These are phyloP conservation scores for Drosophila greeni DNA, from an alignment of 2,888 invertebrate genomes.

Conservation along the genomic window DNA sequence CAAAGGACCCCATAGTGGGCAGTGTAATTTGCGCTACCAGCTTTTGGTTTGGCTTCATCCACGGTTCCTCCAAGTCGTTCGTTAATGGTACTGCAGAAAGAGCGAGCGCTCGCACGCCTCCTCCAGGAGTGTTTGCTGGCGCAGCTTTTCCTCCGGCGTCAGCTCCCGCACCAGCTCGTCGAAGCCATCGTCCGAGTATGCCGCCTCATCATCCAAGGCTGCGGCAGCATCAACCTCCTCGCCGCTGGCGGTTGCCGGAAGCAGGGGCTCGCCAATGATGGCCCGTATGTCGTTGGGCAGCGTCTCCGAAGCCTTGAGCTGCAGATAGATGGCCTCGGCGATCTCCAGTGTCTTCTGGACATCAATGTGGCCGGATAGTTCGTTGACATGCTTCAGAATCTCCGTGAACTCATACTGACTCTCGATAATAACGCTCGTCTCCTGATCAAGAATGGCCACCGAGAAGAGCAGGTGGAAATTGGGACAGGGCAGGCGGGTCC, in stretches of 20 bases:
- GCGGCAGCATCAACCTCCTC: conserved; percentile 28
- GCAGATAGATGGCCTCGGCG: conserved; percentile 95
- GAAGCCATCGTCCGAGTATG: conserved; percentile 77
- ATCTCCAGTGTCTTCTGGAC: conserved; percentile 88
- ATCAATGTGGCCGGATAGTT: conserved; percentile 91
- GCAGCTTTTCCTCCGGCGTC: conserved; percentile 73
- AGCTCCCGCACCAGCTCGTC: conserved; percentile 73
- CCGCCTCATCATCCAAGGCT: conserved; percentile 61
- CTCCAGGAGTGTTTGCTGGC: conserved; percentile 76
- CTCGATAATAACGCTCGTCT: conserved; percentile 92
- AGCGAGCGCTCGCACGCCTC: conserved; percentile 78
- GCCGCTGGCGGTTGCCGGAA: conserved; percentile 46
- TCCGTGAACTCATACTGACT: conserved; percentile 97
- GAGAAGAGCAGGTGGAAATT: conserved; percentile 97
- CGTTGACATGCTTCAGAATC: conserved; percentile 97
- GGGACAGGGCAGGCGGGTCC: conserved; percentile 95
- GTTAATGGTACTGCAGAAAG: conserved; percentile 68
- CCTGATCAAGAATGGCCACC: conserved; percentile 93
- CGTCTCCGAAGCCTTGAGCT: conserved; percentile 86
- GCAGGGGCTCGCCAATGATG: conserved; percentile 83
- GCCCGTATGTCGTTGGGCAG: conserved; percentile 85
- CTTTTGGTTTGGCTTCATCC: conserved; percentile 40
- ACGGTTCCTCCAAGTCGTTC: conserved; percentile 29
- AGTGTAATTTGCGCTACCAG: conserved; percentile 55
- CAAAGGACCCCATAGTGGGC: conserved; percentile 7